Base-by-base conservation (phyloP, 2,888 invertebrate species). In the Herminia tarsipennalis region DNA sequence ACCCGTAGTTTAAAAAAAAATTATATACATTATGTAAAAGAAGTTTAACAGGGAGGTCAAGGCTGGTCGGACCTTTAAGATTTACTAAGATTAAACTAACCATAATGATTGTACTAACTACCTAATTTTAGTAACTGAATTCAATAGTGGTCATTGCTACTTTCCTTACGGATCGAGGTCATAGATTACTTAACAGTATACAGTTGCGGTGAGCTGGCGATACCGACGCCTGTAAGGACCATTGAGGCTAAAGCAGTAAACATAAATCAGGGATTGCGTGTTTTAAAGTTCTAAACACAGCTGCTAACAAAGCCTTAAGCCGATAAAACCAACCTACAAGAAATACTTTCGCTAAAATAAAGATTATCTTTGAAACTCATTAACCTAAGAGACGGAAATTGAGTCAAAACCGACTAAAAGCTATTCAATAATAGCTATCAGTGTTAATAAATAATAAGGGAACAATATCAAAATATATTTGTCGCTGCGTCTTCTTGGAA, bases 201-300 rank as follows among this genome's bases (percentile, higher is more conserved):
- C 35, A 17, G 17, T 10, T 5, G 10, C 27, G 27, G 27, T 25
- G 12, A 36, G 18, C 3, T 13, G 8, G 16, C 1, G 14, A 10
- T 37, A 28, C 13, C 28, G 10, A 29, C 16, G 10, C 28, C 9
- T n/a, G 10, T 27, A 17, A 22, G 10, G 22, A 40, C 51, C 42
- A 62, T 58, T 52, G 56, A 40, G 51, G 51, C 38, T 39, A 45
- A 47, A 46, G 40, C 42, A 30, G 63, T 55, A 58, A 29, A 51
- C 43, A 45, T 61, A 58, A 58, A 47, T 63, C 43, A 63, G 9
- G 39, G 43, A 28, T 62, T 49, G 63, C 61, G 61, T 62, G 61
- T 17, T 48, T 9, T 33, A 40, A 42, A 37, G 63, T 62, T 46
- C 51, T 63, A 63, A 56, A 62, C 56, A 52, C 44, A 34, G 46